phyloP scores from a whole-genome alignment of 1,140 invertebrate genomes.

The Drosophila pandora region DNA sequence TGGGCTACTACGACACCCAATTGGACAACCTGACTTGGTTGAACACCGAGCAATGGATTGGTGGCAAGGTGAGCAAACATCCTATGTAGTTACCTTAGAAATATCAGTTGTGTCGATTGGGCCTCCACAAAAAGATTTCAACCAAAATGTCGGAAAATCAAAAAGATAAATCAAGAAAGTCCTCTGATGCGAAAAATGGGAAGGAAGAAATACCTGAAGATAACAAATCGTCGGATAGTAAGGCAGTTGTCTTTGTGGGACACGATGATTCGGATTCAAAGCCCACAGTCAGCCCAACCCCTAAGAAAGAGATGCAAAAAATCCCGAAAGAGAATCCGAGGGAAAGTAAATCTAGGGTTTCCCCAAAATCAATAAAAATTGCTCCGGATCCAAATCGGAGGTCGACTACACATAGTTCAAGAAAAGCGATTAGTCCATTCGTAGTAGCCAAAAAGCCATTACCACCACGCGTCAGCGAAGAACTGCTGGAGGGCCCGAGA shows the following conservation, averaged over 20 bases:
- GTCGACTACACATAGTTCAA: too few species aligned
- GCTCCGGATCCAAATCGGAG: too few species aligned
- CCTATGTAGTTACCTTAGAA: slow-evolving; percentile 5
- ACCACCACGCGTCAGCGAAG: too few species aligned
- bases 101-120: background rate
- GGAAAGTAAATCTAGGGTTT: too few species aligned
- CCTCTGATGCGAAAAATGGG: background rate
- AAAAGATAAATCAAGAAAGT: background rate
- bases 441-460: too few species aligned
- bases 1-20: slow-evolving; percentile 98
- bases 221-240: too few species aligned
- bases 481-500: too few species aligned
- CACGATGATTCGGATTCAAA: background rate
- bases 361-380: too few species aligned
- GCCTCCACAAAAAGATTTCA: background rate
- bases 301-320: too few species aligned
- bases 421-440: too few species aligned
- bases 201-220: background rate
- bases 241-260: background rate
- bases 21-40: slow-evolving; percentile 97
- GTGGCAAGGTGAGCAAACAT: slow-evolving; percentile 84
- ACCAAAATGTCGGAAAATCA: slow-evolving; percentile 28
- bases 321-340: too few species aligned
- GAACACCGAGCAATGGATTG: slow-evolving; percentile 94
- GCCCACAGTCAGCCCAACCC: too few species aligned